These are phyloP conservation scores for Strix uralensis DNA, from an alignment of 2,113 vertebrate genomes.

Conservation along the genomic window DNA sequence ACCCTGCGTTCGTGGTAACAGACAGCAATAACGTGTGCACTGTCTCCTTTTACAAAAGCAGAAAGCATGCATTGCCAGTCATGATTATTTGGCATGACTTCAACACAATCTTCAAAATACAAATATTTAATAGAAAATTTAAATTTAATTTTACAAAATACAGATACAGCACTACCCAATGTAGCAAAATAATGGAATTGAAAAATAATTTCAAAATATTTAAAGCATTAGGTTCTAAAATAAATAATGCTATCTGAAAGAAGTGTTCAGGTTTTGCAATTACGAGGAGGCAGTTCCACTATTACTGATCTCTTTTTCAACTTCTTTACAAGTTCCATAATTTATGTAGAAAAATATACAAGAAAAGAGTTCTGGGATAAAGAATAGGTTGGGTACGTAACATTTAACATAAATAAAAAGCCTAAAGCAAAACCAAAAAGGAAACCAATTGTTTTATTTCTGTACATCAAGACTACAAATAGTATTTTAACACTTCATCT, in stretches of 20 bases:
- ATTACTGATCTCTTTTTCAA: constrained; percentile 4
- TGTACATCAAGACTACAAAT: constrained; percentile 78
- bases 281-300: neutral
- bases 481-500: constrained; percentile 80
- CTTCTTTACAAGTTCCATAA: constrained; percentile 50
- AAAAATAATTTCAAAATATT: constrained; percentile 61
- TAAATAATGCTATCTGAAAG: constrained; percentile 51
- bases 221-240: constrained; percentile 57
- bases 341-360: constrained; percentile 62
- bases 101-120: constrained; percentile 26
- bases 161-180: constrained; percentile 7
- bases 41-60: neutral
- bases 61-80: neutral
- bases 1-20: neutral
- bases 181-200: constrained; percentile 42
- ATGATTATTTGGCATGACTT: neutral
- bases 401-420: constrained; percentile 67
- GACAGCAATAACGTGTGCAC: neutral
- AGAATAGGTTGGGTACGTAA: constrained; percentile 20
- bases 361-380: constrained; percentile 25
- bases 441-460: constrained; percentile 74
- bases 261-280: constrained; percentile 5
- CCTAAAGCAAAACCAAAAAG: constrained; percentile 70
- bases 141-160: constrained; percentile 57
- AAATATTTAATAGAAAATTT: constrained; percentile 50